Evolutionary conservation across 2,888 invertebrate species (phyloP).

Genomic region (Drosophila birchii): DNA sequence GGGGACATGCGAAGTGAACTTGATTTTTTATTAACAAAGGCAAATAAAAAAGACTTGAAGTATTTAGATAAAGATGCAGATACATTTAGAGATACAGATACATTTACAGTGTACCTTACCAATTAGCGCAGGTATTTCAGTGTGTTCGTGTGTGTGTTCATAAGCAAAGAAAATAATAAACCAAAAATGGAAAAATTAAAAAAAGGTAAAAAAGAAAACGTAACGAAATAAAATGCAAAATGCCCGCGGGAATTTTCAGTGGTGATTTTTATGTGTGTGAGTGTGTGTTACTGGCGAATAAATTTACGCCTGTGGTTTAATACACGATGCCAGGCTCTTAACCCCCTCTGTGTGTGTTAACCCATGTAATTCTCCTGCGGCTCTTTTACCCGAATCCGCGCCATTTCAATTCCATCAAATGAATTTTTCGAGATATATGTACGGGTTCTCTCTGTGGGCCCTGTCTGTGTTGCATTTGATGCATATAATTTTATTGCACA

Average conservation of each 20-base stretch:
- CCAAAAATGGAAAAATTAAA: constrained; percentile 3
- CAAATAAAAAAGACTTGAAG: constrained; percentile 10
- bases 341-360: constrained; percentile 4
- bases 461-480: constrained; percentile 58
- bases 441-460: constrained; percentile 13
- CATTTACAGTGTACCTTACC: constrained; percentile 39
- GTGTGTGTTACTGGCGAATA: constrained; percentile 58
- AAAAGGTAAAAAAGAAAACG: constrained; percentile 15
- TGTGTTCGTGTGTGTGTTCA: constrained; percentile 10
- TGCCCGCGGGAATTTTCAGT: constrained; percentile 67
- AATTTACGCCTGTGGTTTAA: constrained; percentile 83
- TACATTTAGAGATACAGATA: not conserved
- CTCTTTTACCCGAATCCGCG: constrained; percentile 43
- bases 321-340: constrained; percentile 57
- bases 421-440: constrained; percentile 43
- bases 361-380: constrained; percentile 41
- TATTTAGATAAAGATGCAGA: not conserved
- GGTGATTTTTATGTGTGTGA: constrained; percentile 59
- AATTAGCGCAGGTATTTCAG: constrained; percentile 57
- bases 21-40: constrained; percentile 63
- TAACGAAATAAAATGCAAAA: constrained; percentile 40
- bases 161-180: constrained; percentile 5
- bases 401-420: constrained; percentile 68
- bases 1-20: constrained; percentile 70
- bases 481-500: constrained; percentile 78